A percentile compares a stretch with the other conserved stretches of the same genome.
Evolutionary conservation across 2,113 vertebrate species (phyloP).

Genomic region (Anoplopoma fimbria): DNA sequence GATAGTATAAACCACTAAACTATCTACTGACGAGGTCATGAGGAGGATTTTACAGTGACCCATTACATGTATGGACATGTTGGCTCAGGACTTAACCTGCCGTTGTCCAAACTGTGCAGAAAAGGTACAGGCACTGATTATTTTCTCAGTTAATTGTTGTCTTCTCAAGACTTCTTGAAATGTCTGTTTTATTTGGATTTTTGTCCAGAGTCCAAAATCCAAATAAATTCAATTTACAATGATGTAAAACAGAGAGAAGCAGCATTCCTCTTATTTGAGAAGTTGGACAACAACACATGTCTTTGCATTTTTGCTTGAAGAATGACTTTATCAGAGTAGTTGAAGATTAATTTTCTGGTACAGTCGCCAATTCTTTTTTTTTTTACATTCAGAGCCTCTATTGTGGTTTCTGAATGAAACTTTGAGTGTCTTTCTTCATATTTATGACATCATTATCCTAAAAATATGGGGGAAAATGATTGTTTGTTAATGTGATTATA

Average conservation of each 20-base stretch:
- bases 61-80: constrained; percentile 5
- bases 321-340: not conserved
- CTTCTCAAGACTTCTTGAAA: not conserved
- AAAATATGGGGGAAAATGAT: not conserved
- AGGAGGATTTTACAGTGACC: not conserved
- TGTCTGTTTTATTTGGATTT: too few relatives aligned
- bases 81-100: not conserved
- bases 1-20: constrained; percentile 35
- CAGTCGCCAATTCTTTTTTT: too few relatives aligned
- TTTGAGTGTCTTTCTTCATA: too few relatives aligned
- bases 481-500: not conserved
- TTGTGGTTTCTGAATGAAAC: too few relatives aligned
- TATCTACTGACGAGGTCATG: too few relatives aligned
- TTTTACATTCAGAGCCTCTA: too few relatives aligned
- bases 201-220: not conserved
- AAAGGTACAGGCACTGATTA: not conserved
- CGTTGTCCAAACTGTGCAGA: not conserved
- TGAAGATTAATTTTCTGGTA: not conserved
- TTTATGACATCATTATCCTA: too few relatives aligned
- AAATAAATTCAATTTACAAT: not conserved
- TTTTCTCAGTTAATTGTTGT: not conserved
- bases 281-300: not conserved
- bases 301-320: not conserved
- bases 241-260: not conserved
- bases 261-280: not conserved